Evolutionary conservation across 2,888 invertebrate species (phyloP).

Genomic region (Lithophane leautieri): DNA sequence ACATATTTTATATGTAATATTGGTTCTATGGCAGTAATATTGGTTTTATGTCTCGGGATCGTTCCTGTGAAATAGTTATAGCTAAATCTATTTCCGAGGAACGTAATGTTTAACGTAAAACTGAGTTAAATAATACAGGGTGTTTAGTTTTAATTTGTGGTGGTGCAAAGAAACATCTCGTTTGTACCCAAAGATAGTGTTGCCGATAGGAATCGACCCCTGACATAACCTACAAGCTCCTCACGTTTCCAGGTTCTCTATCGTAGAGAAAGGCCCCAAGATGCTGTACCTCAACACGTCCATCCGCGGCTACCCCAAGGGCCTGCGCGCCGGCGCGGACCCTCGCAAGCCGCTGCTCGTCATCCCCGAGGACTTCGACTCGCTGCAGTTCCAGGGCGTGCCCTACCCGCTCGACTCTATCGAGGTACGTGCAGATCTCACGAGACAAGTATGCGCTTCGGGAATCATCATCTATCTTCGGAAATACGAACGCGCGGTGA

Average conservation of each 20-base stretch:
- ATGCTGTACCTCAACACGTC: constrained; percentile 95
- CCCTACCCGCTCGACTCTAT: constrained; percentile 92
- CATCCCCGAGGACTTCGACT: constrained; percentile 94
- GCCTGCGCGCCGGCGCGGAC: constrained; percentile 95
- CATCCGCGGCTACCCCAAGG: constrained; percentile 96
- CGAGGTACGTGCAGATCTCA: constrained; percentile 82
- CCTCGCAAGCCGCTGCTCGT: constrained; percentile 94
- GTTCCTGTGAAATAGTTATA: not conserved
- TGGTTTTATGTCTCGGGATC: not conserved
- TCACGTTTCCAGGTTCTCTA: constrained; percentile 72
- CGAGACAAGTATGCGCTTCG: not conserved
- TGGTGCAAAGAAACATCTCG: not conserved
- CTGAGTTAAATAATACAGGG: not conserved
- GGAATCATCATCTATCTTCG: not conserved
- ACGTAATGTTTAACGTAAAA: not conserved
- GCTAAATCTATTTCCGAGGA: not conserved
- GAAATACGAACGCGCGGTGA: not conserved
- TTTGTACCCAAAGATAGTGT: not conserved
- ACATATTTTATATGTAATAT: not conserved
- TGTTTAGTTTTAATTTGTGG: not conserved
- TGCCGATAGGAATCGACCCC: not conserved
- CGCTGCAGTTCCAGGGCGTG: constrained; percentile 92
- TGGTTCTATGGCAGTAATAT: not conserved
- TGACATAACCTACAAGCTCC: not conserved
- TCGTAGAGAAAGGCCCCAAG: constrained; percentile 91